phyloP scores from a whole-genome alignment of 1,140 invertebrate genomes.

The Spodoptera litura region DNA sequence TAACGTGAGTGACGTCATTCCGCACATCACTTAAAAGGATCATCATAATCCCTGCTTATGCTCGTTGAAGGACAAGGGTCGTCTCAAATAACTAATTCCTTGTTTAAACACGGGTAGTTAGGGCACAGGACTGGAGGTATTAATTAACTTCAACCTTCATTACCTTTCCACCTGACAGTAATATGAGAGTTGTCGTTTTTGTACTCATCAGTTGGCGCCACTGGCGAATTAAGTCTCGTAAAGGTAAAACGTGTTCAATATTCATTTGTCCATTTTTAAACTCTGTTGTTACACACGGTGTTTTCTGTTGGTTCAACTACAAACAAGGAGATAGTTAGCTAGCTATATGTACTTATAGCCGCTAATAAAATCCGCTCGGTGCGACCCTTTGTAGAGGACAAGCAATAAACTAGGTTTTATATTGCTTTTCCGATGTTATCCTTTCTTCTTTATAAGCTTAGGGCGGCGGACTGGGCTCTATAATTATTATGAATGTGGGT shows the following conservation, averaged over 20 bases:
- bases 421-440: conserved; percentile 8
- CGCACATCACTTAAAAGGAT: conserved; percentile 24
- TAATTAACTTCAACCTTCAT: neutral
- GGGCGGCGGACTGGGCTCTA: neutral
- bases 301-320: no score
- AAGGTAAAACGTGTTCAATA: no score
- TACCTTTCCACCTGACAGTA: no score
- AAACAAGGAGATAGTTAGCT: no score
- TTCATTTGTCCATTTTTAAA: no score
- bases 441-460: conserved; percentile 3
- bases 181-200: no score
- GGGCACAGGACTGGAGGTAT: neutral
- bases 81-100: conserved; percentile 18
- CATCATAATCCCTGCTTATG: conserved; percentile 26
- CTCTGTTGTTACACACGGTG: no score
- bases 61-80: conserved; percentile 27
- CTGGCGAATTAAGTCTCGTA: no score
- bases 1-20: neutral
- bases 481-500: neutral
- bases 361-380: conserved; percentile 2
- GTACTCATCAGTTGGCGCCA: no score
- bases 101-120: neutral
- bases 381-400: conserved; percentile 1
- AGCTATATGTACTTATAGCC: no score
- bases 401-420: conserved; percentile 3